Conservation (phyloP, 2,888 invertebrate genomes). For the Polymixis lichenea region DNA sequence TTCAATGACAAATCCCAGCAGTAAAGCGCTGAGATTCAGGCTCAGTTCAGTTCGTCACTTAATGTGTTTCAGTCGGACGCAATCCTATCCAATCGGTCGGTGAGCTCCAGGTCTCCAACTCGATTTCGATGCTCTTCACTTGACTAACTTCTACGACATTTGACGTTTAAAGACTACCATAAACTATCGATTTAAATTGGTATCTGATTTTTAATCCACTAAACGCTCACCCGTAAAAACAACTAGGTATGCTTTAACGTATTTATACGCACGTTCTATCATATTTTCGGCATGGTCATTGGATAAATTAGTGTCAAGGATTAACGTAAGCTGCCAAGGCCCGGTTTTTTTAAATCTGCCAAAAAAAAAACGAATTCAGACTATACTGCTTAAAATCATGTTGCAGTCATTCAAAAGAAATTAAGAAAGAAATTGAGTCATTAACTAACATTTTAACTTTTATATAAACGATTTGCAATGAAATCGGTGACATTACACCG, state of each 20-base stretch:
- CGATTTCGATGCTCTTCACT: slow-evolving; percentile 16
- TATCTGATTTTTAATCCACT: neutral
- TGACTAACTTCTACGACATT: neutral
- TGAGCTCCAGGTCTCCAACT: neutral
- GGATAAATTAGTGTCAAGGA: neutral
- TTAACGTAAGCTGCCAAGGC: neutral
- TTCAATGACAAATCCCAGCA: neutral
- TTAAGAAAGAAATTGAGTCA: neutral
- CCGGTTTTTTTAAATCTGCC: neutral
- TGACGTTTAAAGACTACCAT: neutral
- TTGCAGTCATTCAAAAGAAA: neutral
- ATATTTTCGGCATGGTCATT: neutral
- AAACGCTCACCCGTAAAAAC: too few species aligned
- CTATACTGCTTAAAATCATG: neutral
- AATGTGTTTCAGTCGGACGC: slow-evolving; percentile 1
- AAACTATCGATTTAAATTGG: slow-evolving; percentile 6
- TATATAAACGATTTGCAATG: neutral
- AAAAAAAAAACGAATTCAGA: neutral
- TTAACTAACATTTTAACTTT: too few species aligned
- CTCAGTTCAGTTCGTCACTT: slow-evolving; percentile 4
- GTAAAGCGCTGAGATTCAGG: slow-evolving; percentile 1
- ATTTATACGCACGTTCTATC: neutral
- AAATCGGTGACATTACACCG: neutral
- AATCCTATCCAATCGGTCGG: slow-evolving; percentile 5
- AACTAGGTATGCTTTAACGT: neutral